phyloP scores from a whole-genome alignment of 2,797 vertebrate species.

The Platalea minor region DNA sequence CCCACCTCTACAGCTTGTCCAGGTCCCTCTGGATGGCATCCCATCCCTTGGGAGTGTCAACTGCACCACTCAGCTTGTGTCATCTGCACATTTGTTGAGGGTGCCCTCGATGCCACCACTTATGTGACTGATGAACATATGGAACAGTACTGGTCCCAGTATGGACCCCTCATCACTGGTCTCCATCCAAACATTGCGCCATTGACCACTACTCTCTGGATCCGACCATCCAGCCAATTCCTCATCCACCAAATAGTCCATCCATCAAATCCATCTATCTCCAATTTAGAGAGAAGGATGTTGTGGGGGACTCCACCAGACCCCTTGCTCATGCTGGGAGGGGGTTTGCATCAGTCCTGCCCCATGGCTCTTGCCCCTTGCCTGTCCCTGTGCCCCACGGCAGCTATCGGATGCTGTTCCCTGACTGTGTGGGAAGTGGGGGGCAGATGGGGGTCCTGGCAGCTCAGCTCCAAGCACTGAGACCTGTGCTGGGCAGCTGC shows the following conservation, averaged over 20 bases:
- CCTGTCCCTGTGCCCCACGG: neutral
- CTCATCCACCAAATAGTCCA: neutral
- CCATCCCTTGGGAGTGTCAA: too few species aligned
- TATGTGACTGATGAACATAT: neutral
- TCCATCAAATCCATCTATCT: neutral
- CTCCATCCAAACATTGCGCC: neutral
- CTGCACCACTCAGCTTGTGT: too few species aligned
- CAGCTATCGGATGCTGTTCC: neutral
- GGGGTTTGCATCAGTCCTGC: neutral
- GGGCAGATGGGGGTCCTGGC: fast-evolving
- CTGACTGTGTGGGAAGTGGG: neutral
- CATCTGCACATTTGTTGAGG: neutral
- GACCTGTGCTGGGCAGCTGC: neutral
- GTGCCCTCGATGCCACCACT: neutral
- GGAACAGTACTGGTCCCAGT: neutral
- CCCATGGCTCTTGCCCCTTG: neutral
- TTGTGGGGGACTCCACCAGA: neutral
- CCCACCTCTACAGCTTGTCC: too few species aligned
- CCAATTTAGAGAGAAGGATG: neutral
- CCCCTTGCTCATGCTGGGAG: neutral
- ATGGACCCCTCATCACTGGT: neutral
- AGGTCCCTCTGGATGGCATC: too few species aligned
- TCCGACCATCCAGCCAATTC: neutral
- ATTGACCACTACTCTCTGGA: neutral
- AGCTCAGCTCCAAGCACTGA: neutral